Percentiles rank a stretch among this genome's conserved stretches.
These are phyloP conservation scores for Drosophila baimaii DNA, from an alignment of 1,140 invertebrate genomes.

Conservation along the genomic window DNA sequence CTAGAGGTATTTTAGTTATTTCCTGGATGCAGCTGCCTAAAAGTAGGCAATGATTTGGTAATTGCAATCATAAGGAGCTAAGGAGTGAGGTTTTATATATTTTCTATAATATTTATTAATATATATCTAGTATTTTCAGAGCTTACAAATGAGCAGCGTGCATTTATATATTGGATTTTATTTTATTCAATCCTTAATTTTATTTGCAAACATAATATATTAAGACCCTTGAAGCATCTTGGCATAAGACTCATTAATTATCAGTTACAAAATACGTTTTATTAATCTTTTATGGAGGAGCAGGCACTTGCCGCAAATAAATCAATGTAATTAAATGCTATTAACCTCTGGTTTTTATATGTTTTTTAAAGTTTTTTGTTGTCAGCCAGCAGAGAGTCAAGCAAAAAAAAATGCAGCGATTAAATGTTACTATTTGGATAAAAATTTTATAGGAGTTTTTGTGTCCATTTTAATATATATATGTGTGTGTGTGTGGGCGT, in stretches of 20 bases:
- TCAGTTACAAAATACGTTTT: slow-evolving; percentile 14
- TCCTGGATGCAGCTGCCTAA: neutral
- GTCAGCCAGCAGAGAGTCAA: neutral
- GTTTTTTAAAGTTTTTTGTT: slow-evolving; percentile 13
- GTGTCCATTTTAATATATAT: neutral
- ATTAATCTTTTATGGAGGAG: slow-evolving; percentile 21
- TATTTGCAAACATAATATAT: neutral
- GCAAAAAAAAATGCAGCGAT: slow-evolving; percentile 16
- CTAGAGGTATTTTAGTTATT: neutral
- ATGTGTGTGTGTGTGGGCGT: neutral
- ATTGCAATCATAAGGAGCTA: no score
- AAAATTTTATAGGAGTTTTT: neutral
- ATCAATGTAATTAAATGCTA: slow-evolving; percentile 74
- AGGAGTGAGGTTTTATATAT: no score
- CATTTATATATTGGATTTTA: neutral
- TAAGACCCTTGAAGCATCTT: slow-evolving; percentile 13
- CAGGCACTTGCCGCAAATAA: slow-evolving; percentile 53
- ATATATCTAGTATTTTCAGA: no score
- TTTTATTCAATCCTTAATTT: neutral
- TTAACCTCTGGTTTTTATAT: slow-evolving; percentile 41
- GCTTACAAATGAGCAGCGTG: neutral
- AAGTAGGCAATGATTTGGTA: neutral
- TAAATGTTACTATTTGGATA: slow-evolving; percentile 9
- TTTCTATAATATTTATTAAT: neutral
- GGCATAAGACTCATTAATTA: slow-evolving; percentile 51